phyloP scores from a whole-genome alignment of 30 jellyfish, hydroid and myxozoan genomes.

The Calvadosia cruxmelitensis region DNA sequence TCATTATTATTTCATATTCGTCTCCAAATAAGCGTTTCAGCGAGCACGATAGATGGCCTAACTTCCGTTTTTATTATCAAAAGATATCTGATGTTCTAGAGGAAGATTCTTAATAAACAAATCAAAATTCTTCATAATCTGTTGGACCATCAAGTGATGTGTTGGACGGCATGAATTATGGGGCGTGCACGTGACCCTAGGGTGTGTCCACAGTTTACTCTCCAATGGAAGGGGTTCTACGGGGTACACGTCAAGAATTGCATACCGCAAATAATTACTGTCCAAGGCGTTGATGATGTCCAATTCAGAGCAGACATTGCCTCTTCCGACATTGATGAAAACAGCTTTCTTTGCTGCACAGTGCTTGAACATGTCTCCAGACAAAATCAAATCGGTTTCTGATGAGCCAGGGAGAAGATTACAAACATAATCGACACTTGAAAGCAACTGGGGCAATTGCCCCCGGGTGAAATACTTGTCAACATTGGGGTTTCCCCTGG shows the following conservation, averaged over 20 bases:
- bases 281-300: conserved; percentile 52
- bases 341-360: conserved; percentile 59
- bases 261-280: conserved; percentile 48
- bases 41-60: too few species aligned
- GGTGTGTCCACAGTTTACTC: conserved; percentile 46
- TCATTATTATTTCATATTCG: too few species aligned
- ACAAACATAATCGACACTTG: conserved; percentile 58
- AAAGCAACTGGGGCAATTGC: conserved; percentile 31
- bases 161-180: conserved; percentile 48
- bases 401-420: conserved; percentile 62
- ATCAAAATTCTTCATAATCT: too few species aligned
- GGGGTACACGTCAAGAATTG: conserved; percentile 67
- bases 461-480: conserved; percentile 5
- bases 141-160: neutral
- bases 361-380: conserved; percentile 35
- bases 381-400: conserved; percentile 29
- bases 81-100: too few species aligned
- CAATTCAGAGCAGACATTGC: conserved; percentile 41
- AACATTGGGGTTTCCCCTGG: neutral
- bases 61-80: too few species aligned
- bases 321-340: conserved; percentile 72
- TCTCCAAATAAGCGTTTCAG: too few species aligned
- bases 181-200: conserved; percentile 52
- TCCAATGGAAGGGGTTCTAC: conserved; percentile 61
- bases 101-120: too few species aligned